Evolutionary conservation across 2,888 invertebrate genomes (phyloP), one percentile per base, ranked within the genome.

Genomic region (Mythimna loreyi): DNA sequence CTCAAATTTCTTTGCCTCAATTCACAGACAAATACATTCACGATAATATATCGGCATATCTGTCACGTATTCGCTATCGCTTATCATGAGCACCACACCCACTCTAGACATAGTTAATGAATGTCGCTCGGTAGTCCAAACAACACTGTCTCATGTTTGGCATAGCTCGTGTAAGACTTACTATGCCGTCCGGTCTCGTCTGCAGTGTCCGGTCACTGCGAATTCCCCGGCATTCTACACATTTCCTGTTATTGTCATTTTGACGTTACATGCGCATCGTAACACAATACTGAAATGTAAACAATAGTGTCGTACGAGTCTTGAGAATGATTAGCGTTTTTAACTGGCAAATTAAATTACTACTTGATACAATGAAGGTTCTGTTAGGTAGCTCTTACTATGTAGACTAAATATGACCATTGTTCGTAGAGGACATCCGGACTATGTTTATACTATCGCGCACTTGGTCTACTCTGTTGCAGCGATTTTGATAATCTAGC

Each of bases 71-170:
- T 57, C 72, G 59, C 74, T 55, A 13, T 45, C 64, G 58, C 69
- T 58, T 30, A 59, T 77, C 13, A 11, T 21, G 7, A 5, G 65
- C 40, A n/a, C 56, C 55, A 49, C 45, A 30, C 30, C 40, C 21
- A 64, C 45, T 65, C 43, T 43, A 68, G 61, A 57, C 57, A 23
- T 75, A 65, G 58, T 71, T 55, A 75, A 85, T 87, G 84, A 80
- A 82, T 80, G 80, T 79, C 74, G 66, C 79, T 65, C 77, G 59
- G 67, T 72, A 55, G 69, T 78, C 63, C 64, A 64, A 67, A 82
- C 78, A 86, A 75, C 78, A 80, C 79, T 76, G 78, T 85, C 74
- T 85, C 71, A 63, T 78, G 79, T 82, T 84, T 80, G 73, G 80
- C 81, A 83, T 80, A 73, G 74, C 63, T 77, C 78, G 61, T 47